Evolutionary conservation across 2,113 vertebrate species (phyloP), one percentile per base, ranked within the genome.

Genomic region (Pyxicephalus adspersus): DNA sequence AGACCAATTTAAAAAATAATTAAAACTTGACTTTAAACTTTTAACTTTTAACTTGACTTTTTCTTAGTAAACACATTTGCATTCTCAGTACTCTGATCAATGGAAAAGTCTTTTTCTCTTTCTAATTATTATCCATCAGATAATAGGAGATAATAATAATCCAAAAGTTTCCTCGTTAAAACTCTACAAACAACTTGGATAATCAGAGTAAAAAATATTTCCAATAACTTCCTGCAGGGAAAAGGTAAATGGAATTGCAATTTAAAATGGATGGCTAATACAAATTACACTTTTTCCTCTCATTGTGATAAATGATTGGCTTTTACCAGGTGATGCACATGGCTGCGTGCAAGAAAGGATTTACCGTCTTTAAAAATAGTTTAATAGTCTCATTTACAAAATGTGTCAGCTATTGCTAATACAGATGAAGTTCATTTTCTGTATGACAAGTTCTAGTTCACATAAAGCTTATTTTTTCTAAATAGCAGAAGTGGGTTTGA

Each of bases 251-350:
- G 22, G 26, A 61, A 26, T 61, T 26, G 58, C 16, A 26, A 61
- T 61, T 22, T 22, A 61, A 61, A 61, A 20, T 61, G 17, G 58
- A 45, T 45, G 38, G 38, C 38, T 45, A 45, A 45, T 45, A 45
- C 58, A 25, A 61, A 25, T 61, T 25, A 19, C 23, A 61, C 13
- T 61, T 61, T 26, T 29, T 4, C 61, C 29, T 9, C 18, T 64
- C 26, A 64, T 64, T 64, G 61, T 64, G 26, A 64, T 29, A 64
- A 64, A 64, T 64, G 61, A 64, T 29, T 45, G 38, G 38, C 38
- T 45, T n/a, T 57, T 20, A 57, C 54, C 54, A n/a, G 54, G 54
- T 28, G 61, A 64, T 18, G 25, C 28, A 20, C 11, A 64, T 29
- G 18, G 11, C 61, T 64, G 61, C 15, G 16, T 28, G 16, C 26